Base-by-base conservation (phyloP, 2,888 invertebrate species). In the Synergus itoensis region DNA sequence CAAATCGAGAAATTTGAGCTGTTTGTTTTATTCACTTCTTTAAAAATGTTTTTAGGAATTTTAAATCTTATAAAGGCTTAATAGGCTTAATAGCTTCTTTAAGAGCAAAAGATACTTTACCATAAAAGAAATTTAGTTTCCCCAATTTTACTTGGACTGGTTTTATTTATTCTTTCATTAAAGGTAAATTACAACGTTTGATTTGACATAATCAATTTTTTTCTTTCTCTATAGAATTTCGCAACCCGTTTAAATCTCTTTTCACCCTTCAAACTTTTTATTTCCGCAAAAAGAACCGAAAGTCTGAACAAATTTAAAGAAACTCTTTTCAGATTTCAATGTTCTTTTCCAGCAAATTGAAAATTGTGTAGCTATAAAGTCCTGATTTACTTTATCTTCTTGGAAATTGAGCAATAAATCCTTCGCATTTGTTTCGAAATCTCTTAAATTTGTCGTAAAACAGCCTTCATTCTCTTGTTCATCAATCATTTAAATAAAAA, bases 401-500 rank as follows among this genome's bases (percentile, higher is more conserved):
- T 69, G 28, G 21, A 21, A 73, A 73, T n/a, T 16, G 4, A 36
- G 48, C 36, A 73, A 73, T 73, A 73, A 73, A 73, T 73, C 53
- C 53, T 73, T 16, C 48, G 28, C 36, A 53, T 69, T 48, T 69
- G 48, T 48, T 69, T 53, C 45, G 16, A 69, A 53, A 36, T 69
- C 48, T 28, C 48, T 16, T 48, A 45, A 69, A 28, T 16, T 2
- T 48, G 28, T 69, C 16, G 69, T 48, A 28, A 73, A 73, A 69
- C 18, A 53, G 16, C n/a, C 2, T 11, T 21, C 48, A 21, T 69
- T 14, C 21, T 28, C 1, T 11, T 73, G 48, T 48, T 69, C 69
- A 69, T 48, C 69, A 69, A 69, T 69, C 69, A 69, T 48, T 69
- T 28, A 28, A n/a, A 45, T 67, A 21, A 69, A 69, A 69, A 48